Evolutionary conservation across 1,140 invertebrate species (phyloP), one percentile per base, ranked within the genome.

Genomic region (Lasioglossum baleicum): DNA sequence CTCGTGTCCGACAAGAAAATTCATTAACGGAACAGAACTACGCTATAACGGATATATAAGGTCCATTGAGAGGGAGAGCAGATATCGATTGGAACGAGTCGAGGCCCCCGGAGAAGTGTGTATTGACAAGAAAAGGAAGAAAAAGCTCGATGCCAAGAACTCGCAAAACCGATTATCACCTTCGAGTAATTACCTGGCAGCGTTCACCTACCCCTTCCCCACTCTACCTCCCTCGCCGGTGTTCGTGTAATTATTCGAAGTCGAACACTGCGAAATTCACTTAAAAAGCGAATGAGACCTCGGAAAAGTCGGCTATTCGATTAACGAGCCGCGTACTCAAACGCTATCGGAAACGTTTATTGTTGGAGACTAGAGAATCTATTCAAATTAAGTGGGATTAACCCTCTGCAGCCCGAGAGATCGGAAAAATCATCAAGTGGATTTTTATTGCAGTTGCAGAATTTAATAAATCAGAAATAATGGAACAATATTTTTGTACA

Each of bases 141-240:
- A 70, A 63, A 63, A 48, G 48, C 31, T 58, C 26, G 56, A 58
- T 76, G 65, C 63, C 66, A 42, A 2, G 58, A 77, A 77, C 40
- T 77, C 44, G 75, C 48, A 77, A 77, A 70, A 70, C 66, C 67
- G 67, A 77, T 77, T 77, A 77, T 70, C 75, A 70, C 42, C 75
- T 22, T 48, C 67, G 31, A 77, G 53, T 77, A 77, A 77, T 77
- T 77, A 77, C 70, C 65, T 75, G 71, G 67, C 72, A 69, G 71
- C 65, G 42, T 58, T 66, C 63, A 63, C 51, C 17, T 75, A 51
- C 56, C 56, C n/a, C 63, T 35, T 68, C 73, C 51, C 20, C 35
- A 2, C 35, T 5, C 35, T 5, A 1, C 35, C 35, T 35, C 35
- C 5, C 5, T 3, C 35, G 2, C 35, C 5, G 35, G 42, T 65